phyloP scores from a whole-genome alignment of 2,797 vertebrate genomes.

The Typhlichthys subterraneus region DNA sequence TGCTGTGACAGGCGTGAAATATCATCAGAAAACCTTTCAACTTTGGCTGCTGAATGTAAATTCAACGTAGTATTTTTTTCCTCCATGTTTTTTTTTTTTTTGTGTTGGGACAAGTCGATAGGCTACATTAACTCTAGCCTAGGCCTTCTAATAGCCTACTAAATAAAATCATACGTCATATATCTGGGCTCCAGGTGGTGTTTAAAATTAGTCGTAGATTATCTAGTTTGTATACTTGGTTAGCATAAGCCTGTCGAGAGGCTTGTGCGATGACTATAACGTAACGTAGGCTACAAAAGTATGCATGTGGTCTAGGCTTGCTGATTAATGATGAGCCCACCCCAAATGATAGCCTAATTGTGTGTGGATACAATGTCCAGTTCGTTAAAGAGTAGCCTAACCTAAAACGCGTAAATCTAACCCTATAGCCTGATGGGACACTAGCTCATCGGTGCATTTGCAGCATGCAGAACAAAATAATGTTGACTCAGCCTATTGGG shows the following conservation, averaged over 20 bases:
- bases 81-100: neutral
- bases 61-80: too few species aligned
- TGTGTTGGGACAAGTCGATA: too few species aligned
- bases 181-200: neutral
- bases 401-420: neutral
- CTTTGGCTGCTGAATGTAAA: neutral
- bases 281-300: too few species aligned
- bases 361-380: neutral
- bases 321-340: neutral
- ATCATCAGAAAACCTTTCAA: neutral
- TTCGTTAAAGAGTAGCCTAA: neutral
- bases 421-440: neutral
- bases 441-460: neutral
- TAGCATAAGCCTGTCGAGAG: neutral
- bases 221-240: neutral
- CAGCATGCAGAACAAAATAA: neutral
- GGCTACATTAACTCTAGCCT: too few species aligned
- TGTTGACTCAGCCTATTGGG: too few species aligned
- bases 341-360: neutral
- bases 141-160: too few species aligned
- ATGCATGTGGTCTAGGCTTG: too few species aligned
- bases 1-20: slow-evolving; percentile 1
- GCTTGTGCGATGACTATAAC: slow-evolving; percentile 3
- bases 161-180: too few species aligned
- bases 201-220: slow-evolving; percentile 5